Evolutionary conservation across 2,113 vertebrate genomes (phyloP).

Genomic region (Tragelaphus strepsiceros): DNA sequence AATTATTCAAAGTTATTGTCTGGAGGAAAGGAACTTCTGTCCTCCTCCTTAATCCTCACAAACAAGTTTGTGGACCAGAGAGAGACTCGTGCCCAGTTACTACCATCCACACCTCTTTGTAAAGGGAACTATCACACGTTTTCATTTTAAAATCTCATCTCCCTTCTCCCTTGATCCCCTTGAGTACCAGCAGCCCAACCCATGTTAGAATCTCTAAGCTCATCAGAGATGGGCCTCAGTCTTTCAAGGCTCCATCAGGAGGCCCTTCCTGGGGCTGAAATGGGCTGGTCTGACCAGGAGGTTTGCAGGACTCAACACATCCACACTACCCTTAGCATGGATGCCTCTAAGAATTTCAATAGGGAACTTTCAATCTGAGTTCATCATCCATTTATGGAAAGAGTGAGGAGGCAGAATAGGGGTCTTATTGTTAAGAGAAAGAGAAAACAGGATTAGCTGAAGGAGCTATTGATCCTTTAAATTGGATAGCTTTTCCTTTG

Average conservation of each 20-base stretch:
- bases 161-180: not conserved
- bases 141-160: not conserved
- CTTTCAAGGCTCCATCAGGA: not conserved
- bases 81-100: not conserved
- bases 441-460: not conserved
- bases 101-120: not conserved
- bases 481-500: not conserved
- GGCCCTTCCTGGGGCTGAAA: not conserved
- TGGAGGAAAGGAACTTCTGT: not conserved
- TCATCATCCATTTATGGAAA: not conserved
- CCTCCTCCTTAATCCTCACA: not conserved
- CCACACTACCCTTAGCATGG: not conserved
- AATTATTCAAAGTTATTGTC: not conserved
- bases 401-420: not conserved
- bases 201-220: too few relatives aligned
- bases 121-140: not conserved
- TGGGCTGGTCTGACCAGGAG: not conserved
- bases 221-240: accelerated
- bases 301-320: accelerated
- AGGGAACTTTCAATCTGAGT: not conserved
- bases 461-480: not conserved
- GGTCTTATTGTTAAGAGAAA: not conserved
- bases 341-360: too few relatives aligned
- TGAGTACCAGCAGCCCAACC: not conserved
- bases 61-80: not conserved